Conservation (phyloP, 2,797 vertebrate genomes). For the Neosalanx taihuensis region DNA sequence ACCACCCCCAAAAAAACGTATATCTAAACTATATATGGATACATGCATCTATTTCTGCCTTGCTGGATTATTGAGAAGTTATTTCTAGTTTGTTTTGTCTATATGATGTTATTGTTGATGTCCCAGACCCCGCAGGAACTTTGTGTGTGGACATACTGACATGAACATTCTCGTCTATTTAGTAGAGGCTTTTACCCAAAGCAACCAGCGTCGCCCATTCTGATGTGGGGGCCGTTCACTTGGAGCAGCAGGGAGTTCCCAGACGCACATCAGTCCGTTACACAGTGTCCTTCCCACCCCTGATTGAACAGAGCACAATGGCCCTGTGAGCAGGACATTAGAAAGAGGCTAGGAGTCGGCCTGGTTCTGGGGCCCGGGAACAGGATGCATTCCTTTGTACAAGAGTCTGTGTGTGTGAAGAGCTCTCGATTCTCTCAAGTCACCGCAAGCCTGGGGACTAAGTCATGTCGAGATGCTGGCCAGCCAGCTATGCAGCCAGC, state of each 20-base stretch:
- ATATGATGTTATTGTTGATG: too few relatives aligned
- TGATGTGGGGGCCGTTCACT: not conserved
- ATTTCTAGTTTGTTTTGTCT: too few relatives aligned
- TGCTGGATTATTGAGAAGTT: too few relatives aligned
- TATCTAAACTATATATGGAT: too few relatives aligned
- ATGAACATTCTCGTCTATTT: too few relatives aligned
- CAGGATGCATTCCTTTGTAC: constrained; percentile 66
- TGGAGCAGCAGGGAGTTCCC: too few relatives aligned
- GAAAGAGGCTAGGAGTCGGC: constrained; percentile 38
- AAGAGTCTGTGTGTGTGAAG: constrained; percentile 40
- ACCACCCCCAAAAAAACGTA: not conserved
- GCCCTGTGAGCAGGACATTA: constrained; percentile 42
- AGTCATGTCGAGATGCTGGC: not conserved
- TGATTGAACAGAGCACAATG: constrained; percentile 34
- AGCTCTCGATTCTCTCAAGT: constrained; percentile 45
- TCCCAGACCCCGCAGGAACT: too few relatives aligned
- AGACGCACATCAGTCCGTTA: not conserved
- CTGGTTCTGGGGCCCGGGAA: constrained; percentile 55
- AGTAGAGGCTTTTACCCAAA: too few relatives aligned
- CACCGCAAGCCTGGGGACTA: not conserved
- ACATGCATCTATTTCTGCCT: too few relatives aligned
- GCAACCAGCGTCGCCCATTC: too few relatives aligned
- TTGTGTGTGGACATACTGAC: too few relatives aligned
- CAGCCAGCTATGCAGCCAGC: not conserved
- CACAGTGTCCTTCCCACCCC: constrained; percentile 12